Base-by-base conservation (phyloP, 2,797 vertebrate species). In the Tympanoctomys barrerae region DNA sequence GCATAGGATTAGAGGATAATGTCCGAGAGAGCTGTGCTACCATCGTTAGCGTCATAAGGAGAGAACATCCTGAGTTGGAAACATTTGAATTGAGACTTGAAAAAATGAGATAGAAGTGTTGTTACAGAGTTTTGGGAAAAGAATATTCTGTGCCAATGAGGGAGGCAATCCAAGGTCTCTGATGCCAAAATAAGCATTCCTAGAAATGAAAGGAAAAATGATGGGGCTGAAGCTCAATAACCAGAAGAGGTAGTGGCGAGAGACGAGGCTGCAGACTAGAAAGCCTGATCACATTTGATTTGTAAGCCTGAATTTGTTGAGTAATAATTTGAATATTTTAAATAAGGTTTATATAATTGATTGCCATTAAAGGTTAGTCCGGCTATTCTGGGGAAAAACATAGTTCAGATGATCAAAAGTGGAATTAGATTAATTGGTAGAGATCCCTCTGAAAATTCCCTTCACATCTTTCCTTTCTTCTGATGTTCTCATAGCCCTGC, bases 81-180 rank as follows among this genome's bases (percentile, higher is more conserved):
- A 26, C 33, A 88, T 71, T 19, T 79, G 54, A 95, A 86, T 42
- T 77, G 24, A 89, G 61, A 93, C 31, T 7, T 85, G 73, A 68
- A 88, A 42, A 61, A 68, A 52, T 78, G 54, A 90, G 59, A 73
- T 87, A 9, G n/a, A 80, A 80, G 11, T 19, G 59, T 1, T 80
- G 36, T 64, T 1, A 26, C 6, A 2, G 22, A 87, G 1, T 33
- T 70, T 62, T 87, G 36, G 52, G 28, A 26, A 83, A 81, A 91
- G 21, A 89, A 7, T 57, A 71, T 85, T 85, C 7, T 73, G 13
- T 19, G 59, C 7, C 85, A 10, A 52, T 8, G 52, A 86, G 62
- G 91, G 1, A 13, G 68, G 10, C 46, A 81, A 80, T 36, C 24
- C 18, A 83, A 89, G 33, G 54, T 10, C 42, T 77, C 22, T 66